A percentile compares a stretch with the other conserved stretches of the same genome.
These are phyloP conservation scores for Melinaea menophilus DNA, from an alignment of 2,888 invertebrate genomes.

Conservation along the genomic window DNA sequence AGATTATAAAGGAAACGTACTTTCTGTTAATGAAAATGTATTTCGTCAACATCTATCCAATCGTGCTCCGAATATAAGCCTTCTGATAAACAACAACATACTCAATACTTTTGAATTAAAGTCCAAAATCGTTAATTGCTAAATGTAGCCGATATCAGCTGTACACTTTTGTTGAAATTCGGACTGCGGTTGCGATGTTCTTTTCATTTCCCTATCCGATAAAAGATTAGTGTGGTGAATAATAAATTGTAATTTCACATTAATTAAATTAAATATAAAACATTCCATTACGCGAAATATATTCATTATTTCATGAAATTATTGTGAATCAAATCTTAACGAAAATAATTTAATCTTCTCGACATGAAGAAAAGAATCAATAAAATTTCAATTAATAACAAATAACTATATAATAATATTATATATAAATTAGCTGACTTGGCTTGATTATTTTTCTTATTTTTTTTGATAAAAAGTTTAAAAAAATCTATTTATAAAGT, in stretches of 20 bases:
- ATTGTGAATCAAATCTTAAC: no score
- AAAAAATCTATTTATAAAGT: no score
- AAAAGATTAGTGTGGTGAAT: not conserved
- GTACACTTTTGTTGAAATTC: not conserved
- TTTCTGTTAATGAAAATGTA: not conserved
- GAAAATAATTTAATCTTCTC: no score
- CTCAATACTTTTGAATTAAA: not conserved
- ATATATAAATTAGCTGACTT: no score
- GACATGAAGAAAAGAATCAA: no score
- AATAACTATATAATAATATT: no score
- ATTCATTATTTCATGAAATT: no score
- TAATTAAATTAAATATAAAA: not conserved
- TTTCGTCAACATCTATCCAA: not conserved
- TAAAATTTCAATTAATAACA: no score
- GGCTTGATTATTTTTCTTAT: no score
- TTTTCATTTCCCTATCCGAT: not conserved
- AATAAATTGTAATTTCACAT: not conserved
- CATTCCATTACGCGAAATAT: no score
- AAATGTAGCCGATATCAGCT: not conserved
- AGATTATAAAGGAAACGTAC: no score
- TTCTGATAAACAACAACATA: not conserved
- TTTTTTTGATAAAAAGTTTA: no score
- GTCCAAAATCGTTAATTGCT: not conserved
- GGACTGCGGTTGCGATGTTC: not conserved
- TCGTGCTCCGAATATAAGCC: not conserved